Conservation (phyloP, 2,888 invertebrate genomes). For the Meteorus cinctellus region DNA sequence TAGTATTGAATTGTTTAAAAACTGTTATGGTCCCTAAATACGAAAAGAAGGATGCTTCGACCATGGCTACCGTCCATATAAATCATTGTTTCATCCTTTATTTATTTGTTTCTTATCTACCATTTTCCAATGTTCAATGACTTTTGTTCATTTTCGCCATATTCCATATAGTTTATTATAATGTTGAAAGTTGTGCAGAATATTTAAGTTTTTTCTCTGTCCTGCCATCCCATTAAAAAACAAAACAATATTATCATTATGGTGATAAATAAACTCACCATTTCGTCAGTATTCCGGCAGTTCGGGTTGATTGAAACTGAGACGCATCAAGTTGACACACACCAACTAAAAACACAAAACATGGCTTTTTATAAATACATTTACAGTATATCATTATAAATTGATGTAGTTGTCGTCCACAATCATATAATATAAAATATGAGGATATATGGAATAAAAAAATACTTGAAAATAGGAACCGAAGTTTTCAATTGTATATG, state of each 20-base stretch:
- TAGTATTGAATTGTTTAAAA: background rate
- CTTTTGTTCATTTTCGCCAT: background rate
- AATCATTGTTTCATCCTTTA: background rate
- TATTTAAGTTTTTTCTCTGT: background rate
- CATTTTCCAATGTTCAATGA: background rate
- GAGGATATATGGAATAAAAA: background rate
- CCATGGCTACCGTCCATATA: conserved; percentile 5
- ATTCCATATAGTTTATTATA: conserved; percentile 6
- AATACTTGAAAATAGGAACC: background rate
- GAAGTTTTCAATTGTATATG: background rate
- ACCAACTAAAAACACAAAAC: background rate
- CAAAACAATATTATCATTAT: background rate
- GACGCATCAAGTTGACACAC: background rate
- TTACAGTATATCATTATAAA: background rate
- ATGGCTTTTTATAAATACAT: background rate
- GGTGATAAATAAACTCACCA: background rate
- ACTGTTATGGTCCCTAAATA: conserved; percentile 3
- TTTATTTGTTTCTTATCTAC: background rate
- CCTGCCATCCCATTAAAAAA: background rate
- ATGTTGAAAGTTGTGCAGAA: background rate
- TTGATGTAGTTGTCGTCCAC: background rate
- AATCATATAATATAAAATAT: background rate
- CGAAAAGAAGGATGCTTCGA: background rate
- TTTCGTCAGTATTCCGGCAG: background rate
- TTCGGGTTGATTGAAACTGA: background rate